Percentiles rank a stretch among this genome's conserved stretches.
These are phyloP conservation scores for Stegophylla sp. DNA, from an alignment of 2,888 invertebrate genomes.

Conservation along the genomic window DNA sequence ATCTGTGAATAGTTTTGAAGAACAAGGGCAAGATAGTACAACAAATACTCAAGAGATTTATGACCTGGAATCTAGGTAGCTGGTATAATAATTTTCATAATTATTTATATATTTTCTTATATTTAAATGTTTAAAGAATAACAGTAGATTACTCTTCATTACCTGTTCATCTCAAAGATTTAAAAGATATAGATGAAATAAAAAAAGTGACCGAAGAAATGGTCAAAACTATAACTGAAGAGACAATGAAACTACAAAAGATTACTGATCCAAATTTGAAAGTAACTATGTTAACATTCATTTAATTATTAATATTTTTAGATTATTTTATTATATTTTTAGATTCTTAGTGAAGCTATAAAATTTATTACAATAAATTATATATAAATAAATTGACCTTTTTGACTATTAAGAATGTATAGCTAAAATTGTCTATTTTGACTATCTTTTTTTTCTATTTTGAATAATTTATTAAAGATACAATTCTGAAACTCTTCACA, in stretches of 20 bases:
- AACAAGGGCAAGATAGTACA: slow-evolving; percentile 62
- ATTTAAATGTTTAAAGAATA: slow-evolving; percentile 60
- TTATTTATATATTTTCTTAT: neutral
- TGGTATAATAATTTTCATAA: neutral
- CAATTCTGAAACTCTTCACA: too few species aligned
- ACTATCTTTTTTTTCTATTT: too few species aligned
- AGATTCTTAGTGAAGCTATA: too few species aligned
- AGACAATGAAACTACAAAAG: slow-evolving; percentile 86
- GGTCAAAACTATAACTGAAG: slow-evolving; percentile 80
- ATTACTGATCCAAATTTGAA: slow-evolving; percentile 98
- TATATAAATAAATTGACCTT: too few species aligned
- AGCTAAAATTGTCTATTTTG: too few species aligned
- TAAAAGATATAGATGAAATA: slow-evolving; percentile 86
- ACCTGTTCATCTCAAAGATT: slow-evolving; percentile 79
- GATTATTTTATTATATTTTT: neutral
- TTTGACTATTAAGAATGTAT: too few species aligned
- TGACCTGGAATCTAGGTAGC: slow-evolving; percentile 68
- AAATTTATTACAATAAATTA: too few species aligned
- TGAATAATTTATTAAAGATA: too few species aligned
- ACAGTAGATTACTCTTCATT: slow-evolving; percentile 66
- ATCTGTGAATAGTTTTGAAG: slow-evolving; percentile 56
- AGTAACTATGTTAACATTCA: slow-evolving; percentile 65
- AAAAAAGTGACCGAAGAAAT: slow-evolving; percentile 85
- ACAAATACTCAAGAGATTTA: slow-evolving; percentile 70
- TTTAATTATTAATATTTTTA: slow-evolving; percentile 55